Conservation (phyloP, 2,113 vertebrate genomes). For the Neoarius graeffei region DNA sequence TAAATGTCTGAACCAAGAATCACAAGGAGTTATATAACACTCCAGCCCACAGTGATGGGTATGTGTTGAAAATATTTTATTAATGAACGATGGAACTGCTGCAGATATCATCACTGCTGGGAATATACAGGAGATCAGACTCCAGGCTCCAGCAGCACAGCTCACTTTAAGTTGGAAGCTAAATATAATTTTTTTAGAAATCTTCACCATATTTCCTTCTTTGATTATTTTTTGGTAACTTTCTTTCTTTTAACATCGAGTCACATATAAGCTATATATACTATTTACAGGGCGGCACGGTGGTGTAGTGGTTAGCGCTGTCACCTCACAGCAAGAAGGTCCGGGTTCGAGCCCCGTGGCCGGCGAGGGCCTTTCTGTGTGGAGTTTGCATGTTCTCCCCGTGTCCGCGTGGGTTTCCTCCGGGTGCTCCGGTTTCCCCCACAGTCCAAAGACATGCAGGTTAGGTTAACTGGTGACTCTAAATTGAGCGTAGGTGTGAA, state of each 20-base stretch:
- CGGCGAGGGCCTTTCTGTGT: too few species aligned
- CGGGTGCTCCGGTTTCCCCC: too few species aligned
- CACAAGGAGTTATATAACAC: constrained; percentile 34
- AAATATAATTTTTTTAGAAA: not conserved
- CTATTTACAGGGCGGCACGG: too few species aligned
- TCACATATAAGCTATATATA: not conserved
- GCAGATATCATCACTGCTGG: constrained; percentile 43
- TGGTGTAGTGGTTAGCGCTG: too few species aligned
- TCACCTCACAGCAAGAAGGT: too few species aligned
- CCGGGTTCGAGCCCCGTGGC: too few species aligned
- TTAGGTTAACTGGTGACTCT: too few species aligned
- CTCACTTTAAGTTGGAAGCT: not conserved
- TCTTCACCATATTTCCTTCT: not conserved
- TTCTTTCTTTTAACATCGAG: not conserved
- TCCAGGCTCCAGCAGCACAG: not conserved
- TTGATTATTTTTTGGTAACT: not conserved
- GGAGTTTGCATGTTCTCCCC: too few species aligned
- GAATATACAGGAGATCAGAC: constrained; percentile 6
- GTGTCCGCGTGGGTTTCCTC: too few species aligned
- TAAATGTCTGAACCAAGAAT: constrained; percentile 22
- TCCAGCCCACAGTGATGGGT: constrained; percentile 20
- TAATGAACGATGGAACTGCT: constrained; percentile 47
- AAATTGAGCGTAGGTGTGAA: too few species aligned
- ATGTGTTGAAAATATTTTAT: constrained; percentile 43
- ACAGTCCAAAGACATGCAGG: too few species aligned